Evolutionary conservation across 2,888 invertebrate species (phyloP).

Genomic region (Microctonus hyperodae): DNA sequence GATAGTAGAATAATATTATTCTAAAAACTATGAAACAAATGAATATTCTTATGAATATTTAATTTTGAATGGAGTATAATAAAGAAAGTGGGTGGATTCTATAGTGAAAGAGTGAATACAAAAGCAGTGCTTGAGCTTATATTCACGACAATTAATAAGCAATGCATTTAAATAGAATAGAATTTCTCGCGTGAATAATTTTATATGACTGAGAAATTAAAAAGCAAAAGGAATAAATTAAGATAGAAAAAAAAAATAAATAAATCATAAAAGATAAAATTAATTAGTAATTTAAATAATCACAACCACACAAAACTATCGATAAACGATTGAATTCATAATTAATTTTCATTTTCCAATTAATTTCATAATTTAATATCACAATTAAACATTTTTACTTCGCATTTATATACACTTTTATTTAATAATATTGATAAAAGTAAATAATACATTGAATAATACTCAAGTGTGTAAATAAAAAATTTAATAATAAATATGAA

Average conservation of each 20-base stretch:
- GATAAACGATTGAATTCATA: background rate
- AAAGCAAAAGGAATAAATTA: background rate
- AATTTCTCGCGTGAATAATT: background rate
- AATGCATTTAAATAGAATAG: constrained; percentile 23
- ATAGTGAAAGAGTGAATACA: constrained; percentile 3
- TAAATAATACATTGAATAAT: too few species aligned
- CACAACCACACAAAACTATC: background rate
- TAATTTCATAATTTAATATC: too few species aligned
- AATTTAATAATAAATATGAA: constrained; percentile 23
- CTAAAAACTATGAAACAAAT: constrained; percentile 16
- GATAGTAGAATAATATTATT: constrained; percentile 31
- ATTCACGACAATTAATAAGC: constrained; percentile 27
- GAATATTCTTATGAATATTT: constrained; percentile 38
- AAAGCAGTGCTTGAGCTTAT: constrained; percentile 25
- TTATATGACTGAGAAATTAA: background rate
- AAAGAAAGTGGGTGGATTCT: constrained; percentile 4
- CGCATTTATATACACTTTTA: too few species aligned
- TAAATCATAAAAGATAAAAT: background rate
- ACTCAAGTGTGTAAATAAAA: too few species aligned
- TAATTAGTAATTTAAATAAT: too few species aligned
- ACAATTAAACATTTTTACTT: too few species aligned
- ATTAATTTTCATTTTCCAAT: too few species aligned
- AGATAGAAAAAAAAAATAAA: background rate
- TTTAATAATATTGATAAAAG: too few species aligned
- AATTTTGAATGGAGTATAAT: constrained; percentile 14